phyloP scores from a whole-genome alignment of 2,797 vertebrate genomes.

The Anguilla anguilla region DNA sequence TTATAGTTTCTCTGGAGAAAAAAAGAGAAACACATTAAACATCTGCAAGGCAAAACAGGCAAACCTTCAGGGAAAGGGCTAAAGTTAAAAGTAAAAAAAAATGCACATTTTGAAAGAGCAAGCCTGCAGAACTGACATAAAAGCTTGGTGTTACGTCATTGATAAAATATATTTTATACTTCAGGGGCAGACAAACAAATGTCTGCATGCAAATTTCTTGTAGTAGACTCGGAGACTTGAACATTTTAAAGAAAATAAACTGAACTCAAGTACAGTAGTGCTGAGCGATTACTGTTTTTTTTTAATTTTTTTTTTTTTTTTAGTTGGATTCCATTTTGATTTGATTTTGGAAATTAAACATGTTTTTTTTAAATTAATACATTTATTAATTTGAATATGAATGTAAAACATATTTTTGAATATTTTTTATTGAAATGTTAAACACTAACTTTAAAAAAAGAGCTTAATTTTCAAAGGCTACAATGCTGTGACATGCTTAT shows the following conservation, averaged over 20 bases:
- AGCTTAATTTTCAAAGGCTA: too few species aligned
- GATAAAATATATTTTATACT: background rate
- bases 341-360: too few species aligned
- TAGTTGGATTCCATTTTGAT: too few species aligned
- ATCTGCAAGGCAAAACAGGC: conserved; percentile 22
- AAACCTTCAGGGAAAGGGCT: conserved; percentile 29
- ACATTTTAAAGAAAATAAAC: background rate
- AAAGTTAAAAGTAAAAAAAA: conserved; percentile 29
- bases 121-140: background rate
- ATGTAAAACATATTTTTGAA: too few species aligned
- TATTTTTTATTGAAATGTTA: too few species aligned
- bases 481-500: too few species aligned
- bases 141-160: background rate
- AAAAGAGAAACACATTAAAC: conserved; percentile 44
- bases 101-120: conserved; percentile 30
- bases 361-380: too few species aligned
- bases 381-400: too few species aligned
- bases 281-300: too few species aligned
- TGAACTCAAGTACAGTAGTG: background rate
- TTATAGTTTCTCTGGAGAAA: conserved; percentile 44
- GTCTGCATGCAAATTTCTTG: background rate
- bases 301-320: too few species aligned
- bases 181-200: background rate
- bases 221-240: background rate
- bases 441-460: too few species aligned